A percentile compares a stretch with the other conserved stretches of the same genome.
These are phyloP conservation scores for Phortica okadai DNA, from an alignment of 2,888 invertebrate genomes.

Conservation along the genomic window DNA sequence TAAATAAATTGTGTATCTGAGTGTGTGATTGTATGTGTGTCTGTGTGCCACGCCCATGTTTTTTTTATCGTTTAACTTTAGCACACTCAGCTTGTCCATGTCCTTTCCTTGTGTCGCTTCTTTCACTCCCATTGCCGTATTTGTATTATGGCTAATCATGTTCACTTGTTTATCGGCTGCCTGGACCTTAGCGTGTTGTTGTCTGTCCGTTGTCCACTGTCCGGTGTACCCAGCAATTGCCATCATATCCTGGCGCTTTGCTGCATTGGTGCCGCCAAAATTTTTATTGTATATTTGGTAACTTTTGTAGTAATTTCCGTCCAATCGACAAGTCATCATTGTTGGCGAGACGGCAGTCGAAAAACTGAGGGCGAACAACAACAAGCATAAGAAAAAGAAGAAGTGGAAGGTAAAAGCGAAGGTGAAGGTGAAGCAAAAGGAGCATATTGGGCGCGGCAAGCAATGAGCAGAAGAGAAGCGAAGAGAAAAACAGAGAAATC, in stretches of 20 bases:
- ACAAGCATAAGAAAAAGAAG: not conserved
- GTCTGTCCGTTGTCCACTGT: not conserved
- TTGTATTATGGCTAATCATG: not conserved
- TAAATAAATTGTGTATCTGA: constrained; percentile 9
- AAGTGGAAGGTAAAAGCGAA: not conserved
- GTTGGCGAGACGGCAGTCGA: not conserved
- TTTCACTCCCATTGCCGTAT: too few species aligned
- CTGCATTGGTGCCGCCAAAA: not conserved
- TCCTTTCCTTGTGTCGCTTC: too few species aligned
- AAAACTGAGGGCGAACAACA: too few species aligned
- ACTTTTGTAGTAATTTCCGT: constrained; percentile 24
- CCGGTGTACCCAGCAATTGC: not conserved
- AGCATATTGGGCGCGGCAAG: too few species aligned
- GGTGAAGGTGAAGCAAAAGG: not conserved
- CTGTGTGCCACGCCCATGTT: not conserved
- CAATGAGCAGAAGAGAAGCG: too few species aligned
- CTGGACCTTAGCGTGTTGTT: not conserved
- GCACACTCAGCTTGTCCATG: not conserved
- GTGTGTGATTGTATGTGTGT: not conserved
- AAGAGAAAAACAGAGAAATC: not conserved
- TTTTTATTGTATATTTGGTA: constrained; percentile 1
- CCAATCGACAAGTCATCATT: constrained; percentile 28
- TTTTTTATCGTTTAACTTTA: not conserved
- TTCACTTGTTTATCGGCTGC: not conserved
- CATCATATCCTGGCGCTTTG: not conserved